Evolutionary conservation across 1,140 invertebrate genomes (phyloP).

Genomic region (Triops longicaudatus): DNA sequence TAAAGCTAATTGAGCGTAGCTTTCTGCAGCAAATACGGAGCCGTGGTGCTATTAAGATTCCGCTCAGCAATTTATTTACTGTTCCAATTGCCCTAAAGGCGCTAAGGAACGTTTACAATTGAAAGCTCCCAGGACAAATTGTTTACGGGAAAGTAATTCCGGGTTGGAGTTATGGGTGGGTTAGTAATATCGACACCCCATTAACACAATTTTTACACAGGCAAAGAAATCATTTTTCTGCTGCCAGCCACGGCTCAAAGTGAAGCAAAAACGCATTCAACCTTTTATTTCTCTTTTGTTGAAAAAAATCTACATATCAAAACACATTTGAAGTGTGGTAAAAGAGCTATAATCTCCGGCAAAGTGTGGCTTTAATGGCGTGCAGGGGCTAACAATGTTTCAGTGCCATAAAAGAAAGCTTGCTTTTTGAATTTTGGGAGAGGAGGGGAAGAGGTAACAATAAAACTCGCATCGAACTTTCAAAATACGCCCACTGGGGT

Average conservation of each 20-base stretch:
- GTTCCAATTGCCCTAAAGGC: not conserved
- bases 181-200: not conserved
- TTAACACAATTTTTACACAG: not conserved
- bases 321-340: not conserved
- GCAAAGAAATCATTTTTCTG: not conserved
- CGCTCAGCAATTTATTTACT: conserved; percentile 4
- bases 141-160: not conserved
- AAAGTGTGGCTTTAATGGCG: conserved; percentile 1
- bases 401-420: not conserved
- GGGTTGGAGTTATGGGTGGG: not conserved
- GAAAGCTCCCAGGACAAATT: not conserved
- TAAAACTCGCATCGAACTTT: not conserved
- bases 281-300: not conserved
- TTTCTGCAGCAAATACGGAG: not conserved
- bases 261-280: not conserved
- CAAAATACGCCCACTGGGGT: not conserved
- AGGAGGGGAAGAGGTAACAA: not conserved
- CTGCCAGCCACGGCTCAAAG: not conserved
- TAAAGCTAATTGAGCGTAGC: not conserved
- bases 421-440: not conserved
- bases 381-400: not conserved
- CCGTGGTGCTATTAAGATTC: not conserved
- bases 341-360: not conserved
- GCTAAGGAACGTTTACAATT: not conserved
- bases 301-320: not conserved